Conservation (phyloP, 2,888 invertebrate genomes). For the Micoletzkya japonica region DNA sequence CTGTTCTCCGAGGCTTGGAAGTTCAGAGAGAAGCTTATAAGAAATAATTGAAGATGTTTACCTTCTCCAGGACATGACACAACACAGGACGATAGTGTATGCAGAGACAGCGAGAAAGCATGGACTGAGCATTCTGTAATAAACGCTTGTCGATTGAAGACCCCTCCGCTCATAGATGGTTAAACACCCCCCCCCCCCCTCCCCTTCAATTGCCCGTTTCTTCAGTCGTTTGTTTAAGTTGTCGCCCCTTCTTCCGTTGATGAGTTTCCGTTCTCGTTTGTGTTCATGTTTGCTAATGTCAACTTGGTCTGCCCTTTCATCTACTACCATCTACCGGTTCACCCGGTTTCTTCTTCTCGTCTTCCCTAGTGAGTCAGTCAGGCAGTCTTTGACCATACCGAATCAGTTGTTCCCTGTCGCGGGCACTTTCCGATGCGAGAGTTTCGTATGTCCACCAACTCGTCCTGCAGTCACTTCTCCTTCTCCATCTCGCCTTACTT, state of each 20-base stretch:
- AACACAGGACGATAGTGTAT: slow-evolving; percentile 59
- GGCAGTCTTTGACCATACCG: too few species aligned
- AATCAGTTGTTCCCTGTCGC: slow-evolving; percentile 56
- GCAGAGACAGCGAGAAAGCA: slow-evolving; percentile 60
- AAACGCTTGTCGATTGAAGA: too few species aligned
- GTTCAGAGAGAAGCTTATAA: too few species aligned
- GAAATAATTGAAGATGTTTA: slow-evolving; percentile 68
- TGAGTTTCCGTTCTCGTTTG: not conserved
- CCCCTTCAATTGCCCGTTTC: too few species aligned
- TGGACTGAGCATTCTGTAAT: slow-evolving; percentile 59
- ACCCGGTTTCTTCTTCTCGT: not conserved
- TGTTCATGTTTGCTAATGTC: not conserved
- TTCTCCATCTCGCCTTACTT: not conserved
- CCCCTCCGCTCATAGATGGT: too few species aligned
- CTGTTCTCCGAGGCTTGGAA: not conserved
- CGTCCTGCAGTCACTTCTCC: slow-evolving; percentile 25
- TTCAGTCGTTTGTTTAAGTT: too few species aligned
- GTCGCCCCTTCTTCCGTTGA: not conserved
- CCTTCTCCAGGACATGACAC: slow-evolving; percentile 76
- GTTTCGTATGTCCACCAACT: slow-evolving; percentile 64
- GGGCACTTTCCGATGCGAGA: slow-evolving; percentile 57
- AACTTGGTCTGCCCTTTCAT: too few species aligned
- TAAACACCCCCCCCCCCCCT: too few species aligned
- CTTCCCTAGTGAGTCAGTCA: too few species aligned
- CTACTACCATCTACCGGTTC: too few species aligned